These are phyloP conservation scores for Dendronephthya gigantea DNA, from an alignment of 64 coral and sea anemone genomes.

Conservation along the genomic window DNA sequence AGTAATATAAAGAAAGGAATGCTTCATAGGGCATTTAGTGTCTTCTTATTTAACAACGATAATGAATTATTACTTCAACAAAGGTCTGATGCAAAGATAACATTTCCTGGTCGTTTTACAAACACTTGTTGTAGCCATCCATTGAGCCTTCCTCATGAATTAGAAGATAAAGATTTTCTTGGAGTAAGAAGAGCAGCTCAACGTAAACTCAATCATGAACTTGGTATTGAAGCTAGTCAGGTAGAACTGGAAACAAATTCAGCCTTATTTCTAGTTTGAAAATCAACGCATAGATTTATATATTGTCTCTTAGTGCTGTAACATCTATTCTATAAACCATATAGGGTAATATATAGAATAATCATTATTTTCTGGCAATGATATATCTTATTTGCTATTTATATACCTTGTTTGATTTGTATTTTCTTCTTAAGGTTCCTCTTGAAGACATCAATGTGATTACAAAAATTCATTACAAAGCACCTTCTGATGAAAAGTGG, in stretches of 20 bases:
- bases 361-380: too few relatives aligned
- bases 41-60: conserved; percentile 72
- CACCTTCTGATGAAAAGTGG: conserved; percentile 69
- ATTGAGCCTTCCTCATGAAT: conserved; percentile 43
- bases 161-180: conserved; percentile 39
- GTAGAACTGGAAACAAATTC: background rate
- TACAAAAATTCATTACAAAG: conserved; percentile 78
- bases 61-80: conserved; percentile 73
- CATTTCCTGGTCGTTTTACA: conserved; percentile 68
- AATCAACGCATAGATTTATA: too few relatives aligned
- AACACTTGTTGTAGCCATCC: conserved; percentile 94
- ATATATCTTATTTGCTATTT: too few relatives aligned
- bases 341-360: too few relatives aligned
- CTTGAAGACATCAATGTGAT: conserved; percentile 60
- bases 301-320: too few relatives aligned
- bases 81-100: conserved; percentile 75
- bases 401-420: background rate
- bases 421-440: conserved; percentile 28
- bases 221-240: conserved; percentile 52
- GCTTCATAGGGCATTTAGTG: conserved; percentile 90
- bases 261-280: too few relatives aligned
- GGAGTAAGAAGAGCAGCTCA: conserved; percentile 75
- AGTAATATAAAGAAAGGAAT: conserved; percentile 73
- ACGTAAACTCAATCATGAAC: conserved; percentile 62
- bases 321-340: too few relatives aligned